These are phyloP conservation scores for Austrolebias charrua DNA, from an alignment of 2,797 vertebrate genomes.

Conservation along the genomic window DNA sequence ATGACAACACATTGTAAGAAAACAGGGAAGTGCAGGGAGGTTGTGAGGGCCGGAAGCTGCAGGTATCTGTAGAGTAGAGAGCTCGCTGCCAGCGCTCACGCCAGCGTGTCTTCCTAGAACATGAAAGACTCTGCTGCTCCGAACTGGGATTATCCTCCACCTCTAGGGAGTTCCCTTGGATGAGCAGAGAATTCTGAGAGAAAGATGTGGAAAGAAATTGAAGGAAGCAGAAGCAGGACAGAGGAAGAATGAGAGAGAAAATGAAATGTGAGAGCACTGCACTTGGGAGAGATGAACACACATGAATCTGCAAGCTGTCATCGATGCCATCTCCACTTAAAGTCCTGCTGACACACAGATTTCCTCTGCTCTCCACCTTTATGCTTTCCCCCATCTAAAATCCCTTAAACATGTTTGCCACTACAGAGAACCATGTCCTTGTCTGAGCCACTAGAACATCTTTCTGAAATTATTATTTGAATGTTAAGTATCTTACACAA, in stretches of 20 bases:
- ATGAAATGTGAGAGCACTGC: conserved; percentile 46
- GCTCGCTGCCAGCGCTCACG: conserved; percentile 51
- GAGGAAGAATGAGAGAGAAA: conserved; percentile 34
- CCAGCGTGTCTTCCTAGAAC: conserved; percentile 67
- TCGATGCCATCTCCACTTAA: conserved; percentile 49
- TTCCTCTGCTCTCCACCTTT: conserved; percentile 38
- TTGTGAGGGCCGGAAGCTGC: conserved; percentile 20
- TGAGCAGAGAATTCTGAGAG: conserved; percentile 51
- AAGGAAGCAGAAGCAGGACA: conserved; percentile 49
- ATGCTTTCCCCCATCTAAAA: conserved; percentile 9
- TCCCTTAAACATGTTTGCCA: conserved; percentile 11
- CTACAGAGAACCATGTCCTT: not conserved
- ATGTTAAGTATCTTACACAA: not conserved
- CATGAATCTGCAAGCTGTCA: conserved; percentile 32
- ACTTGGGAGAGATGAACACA: conserved; percentile 44
- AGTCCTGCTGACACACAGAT: conserved; percentile 18
- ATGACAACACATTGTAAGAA: conserved; percentile 20
- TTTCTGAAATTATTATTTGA: conserved; percentile 24
- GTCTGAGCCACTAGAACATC: not conserved
- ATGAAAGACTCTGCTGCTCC: conserved; percentile 69
- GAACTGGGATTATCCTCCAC: conserved; percentile 70
- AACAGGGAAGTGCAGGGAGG: not conserved
- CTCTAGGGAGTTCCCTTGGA: conserved; percentile 70
- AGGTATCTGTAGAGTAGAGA: conserved; percentile 49
- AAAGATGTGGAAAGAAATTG: conserved; percentile 59